Base-by-base conservation (phyloP, 2,797 vertebrate genomes). In the Tiaroga cobitis region DNA sequence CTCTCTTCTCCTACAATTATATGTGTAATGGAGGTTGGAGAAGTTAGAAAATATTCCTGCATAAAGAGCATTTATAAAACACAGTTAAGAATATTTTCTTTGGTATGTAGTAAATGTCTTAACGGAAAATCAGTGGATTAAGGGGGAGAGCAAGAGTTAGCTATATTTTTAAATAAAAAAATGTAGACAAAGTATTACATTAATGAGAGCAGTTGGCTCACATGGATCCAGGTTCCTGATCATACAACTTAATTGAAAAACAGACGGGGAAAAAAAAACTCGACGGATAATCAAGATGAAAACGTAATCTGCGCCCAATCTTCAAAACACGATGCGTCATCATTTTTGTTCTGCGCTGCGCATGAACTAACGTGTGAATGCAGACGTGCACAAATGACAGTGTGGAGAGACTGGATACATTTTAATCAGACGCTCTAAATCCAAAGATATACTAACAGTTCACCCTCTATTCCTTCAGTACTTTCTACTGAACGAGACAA, bases 191-290 rank as follows among this genome's bases (percentile, higher is more conserved):
- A n/a, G n/a, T 15, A 46, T 46, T 46, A 46, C 13, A 46, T 46
- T 46, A 46, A 46, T 46, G 15, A 29, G 16, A 29, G 24, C 15
- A 9, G 41, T 46, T 73, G 13, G 15, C 24, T 10, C 32, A 68
- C 8, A 68, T 3, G 32, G 18, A 67, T 34, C 16, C 65, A 67
- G 8, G 65, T 67, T 67, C 7, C 65, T 37, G 65, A 8, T 68
- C 32, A 7, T 19, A 51, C 49, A 18, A 51, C 11, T 43, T 43
- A 13, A 39, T 69, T 0, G 39, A 41, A 69, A 69, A 16, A 26
- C 1, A 39, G 4, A 69, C 4, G 13, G 1, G 0, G 13, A 19
- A 7, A 0, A 7, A 0, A 29, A 19, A 37, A 24, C 1, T 0
- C 26, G 11, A 56, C 1, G 0, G 56, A 63, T 10, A 21, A 46